These are phyloP conservation scores for Cetoscarus ocellatus DNA, from an alignment of 2,797 vertebrate species.

Conservation along the genomic window DNA sequence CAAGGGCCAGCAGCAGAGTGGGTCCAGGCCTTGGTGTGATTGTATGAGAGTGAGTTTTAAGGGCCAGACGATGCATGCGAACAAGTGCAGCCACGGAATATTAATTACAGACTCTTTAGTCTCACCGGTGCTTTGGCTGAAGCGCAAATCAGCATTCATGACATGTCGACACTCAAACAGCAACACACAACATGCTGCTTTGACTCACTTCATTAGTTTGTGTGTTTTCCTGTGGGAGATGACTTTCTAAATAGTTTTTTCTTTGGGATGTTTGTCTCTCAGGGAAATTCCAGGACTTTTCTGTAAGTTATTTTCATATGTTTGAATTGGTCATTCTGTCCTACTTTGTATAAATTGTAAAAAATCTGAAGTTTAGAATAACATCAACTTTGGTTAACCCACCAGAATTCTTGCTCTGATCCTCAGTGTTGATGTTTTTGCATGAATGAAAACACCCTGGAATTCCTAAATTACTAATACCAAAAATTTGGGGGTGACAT, in stretches of 20 bases:
- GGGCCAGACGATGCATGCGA: constrained; percentile 77
- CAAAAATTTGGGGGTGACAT: too few relatives aligned
- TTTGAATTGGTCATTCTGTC: constrained; percentile 15
- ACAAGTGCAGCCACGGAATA: constrained; percentile 84
- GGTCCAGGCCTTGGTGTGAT: constrained; percentile 46
- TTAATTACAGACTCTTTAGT: constrained; percentile 76
- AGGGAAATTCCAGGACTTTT: constrained; percentile 19
- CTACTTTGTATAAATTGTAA: neutral
- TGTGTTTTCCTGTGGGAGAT: constrained; percentile 11
- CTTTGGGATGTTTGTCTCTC: neutral
- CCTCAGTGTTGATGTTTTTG: too few relatives aligned
- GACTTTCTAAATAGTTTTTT: neutral
- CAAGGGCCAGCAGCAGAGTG: constrained; percentile 63
- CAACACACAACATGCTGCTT: constrained; percentile 42
- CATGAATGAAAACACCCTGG: too few relatives aligned
- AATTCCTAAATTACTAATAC: too few relatives aligned
- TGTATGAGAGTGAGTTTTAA: constrained; percentile 51
- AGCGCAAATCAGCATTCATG: constrained; percentile 66
- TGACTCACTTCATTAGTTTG: constrained; percentile 28
- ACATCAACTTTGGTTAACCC: neutral
- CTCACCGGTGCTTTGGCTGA: constrained; percentile 51
- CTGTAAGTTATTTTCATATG: constrained; percentile 1
- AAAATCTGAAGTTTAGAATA: neutral
- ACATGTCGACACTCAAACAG: constrained; percentile 57
- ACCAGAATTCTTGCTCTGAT: neutral